These are phyloP conservation scores for Merops nubicus DNA, from an alignment of 2,113 vertebrate species.

Conservation along the genomic window DNA sequence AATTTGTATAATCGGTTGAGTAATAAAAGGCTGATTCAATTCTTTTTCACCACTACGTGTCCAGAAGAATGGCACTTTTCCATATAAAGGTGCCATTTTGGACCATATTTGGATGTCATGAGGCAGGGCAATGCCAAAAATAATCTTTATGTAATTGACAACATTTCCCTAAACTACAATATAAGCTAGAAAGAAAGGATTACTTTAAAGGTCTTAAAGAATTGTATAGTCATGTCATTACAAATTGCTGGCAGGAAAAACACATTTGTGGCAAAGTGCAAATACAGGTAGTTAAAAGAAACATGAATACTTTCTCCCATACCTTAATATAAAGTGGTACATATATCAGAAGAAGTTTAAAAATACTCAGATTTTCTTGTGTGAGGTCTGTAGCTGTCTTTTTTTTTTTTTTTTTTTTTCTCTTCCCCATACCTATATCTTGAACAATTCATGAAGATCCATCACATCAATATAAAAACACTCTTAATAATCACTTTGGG, in stretches of 20 bases:
- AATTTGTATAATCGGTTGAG: slow-evolving; percentile 73
- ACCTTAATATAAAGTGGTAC: background rate
- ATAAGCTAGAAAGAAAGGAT: background rate
- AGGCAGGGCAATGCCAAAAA: slow-evolving; percentile 23
- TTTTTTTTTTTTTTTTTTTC: background rate
- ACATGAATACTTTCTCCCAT: background rate
- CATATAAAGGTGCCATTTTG: background rate
- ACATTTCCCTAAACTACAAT: background rate
- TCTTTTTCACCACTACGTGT: background rate
- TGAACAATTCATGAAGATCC: slow-evolving; percentile 10
- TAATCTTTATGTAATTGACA: background rate
- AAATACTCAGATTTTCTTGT: background rate
- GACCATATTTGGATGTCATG: slow-evolving; percentile 18
- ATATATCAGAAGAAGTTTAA: background rate
- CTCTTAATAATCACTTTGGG: slow-evolving; percentile 4
- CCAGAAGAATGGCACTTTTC: background rate
- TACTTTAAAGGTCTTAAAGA: slow-evolving; percentile 28
- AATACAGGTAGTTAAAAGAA: slow-evolving; percentile 12
- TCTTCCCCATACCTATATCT: background rate
- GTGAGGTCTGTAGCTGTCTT: background rate
- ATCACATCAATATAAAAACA: background rate
- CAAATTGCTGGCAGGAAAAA: background rate
- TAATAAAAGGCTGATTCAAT: slow-evolving; percentile 59
- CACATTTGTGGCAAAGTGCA: background rate
- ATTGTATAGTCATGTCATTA: background rate